phyloP scores from a whole-genome alignment of 2,888 invertebrate genomes.

The Trisateles emortualis region DNA sequence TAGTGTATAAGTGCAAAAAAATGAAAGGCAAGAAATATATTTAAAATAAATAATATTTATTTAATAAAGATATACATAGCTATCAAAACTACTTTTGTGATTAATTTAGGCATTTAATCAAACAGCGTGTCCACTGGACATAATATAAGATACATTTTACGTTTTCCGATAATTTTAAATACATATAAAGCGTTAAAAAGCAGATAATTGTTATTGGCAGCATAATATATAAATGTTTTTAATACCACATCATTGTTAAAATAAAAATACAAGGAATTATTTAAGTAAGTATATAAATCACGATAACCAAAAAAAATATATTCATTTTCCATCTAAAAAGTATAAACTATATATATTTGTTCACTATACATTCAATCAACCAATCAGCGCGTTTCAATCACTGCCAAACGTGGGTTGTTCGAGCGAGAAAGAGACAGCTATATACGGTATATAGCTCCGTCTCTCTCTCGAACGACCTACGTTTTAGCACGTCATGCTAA shows the following conservation, averaged over 20 bases:
- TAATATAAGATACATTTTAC: conserved; percentile 14
- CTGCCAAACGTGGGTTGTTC: too few relatives aligned
- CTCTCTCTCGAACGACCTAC: too few relatives aligned
- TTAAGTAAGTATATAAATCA: not conserved
- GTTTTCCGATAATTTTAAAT: conserved; percentile 14
- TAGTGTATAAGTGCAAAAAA: conserved; percentile 41
- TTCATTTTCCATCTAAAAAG: too few relatives aligned
- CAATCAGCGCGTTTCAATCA: too few relatives aligned
- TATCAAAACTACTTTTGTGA: conserved; percentile 29
- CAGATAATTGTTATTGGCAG: conserved; percentile 64
- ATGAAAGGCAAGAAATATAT: conserved; percentile 53
- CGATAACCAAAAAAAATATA: not conserved
- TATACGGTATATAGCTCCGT: too few relatives aligned
- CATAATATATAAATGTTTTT: conserved; percentile 47
- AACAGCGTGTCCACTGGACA: not conserved
- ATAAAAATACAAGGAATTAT: not conserved
- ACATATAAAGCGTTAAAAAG: conserved; percentile 69
- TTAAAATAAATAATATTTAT: conserved; percentile 57
- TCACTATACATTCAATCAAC: too few relatives aligned
- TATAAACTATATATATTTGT: too few relatives aligned
- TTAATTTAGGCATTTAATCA: conserved; percentile 23
- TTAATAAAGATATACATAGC: conserved; percentile 39
- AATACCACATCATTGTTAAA: conserved; percentile 44
- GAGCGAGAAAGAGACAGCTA: too few relatives aligned
- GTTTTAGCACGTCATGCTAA: too few relatives aligned